phyloP scores from a whole-genome alignment of 2,113 vertebrate genomes.

The Xiphophorus couchianus region DNA sequence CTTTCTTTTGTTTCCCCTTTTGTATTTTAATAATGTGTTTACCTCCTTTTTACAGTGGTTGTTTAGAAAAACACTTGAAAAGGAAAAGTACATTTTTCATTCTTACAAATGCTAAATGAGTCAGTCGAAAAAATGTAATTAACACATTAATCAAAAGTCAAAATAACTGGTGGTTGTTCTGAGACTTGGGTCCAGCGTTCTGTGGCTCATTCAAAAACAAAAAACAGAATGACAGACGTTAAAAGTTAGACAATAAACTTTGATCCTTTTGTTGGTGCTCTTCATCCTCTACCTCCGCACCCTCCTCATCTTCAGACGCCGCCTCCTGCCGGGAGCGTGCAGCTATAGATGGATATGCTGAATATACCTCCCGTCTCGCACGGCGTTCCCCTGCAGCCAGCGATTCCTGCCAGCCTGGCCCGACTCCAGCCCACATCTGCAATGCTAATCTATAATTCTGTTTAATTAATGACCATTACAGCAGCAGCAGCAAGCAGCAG shows the following conservation, averaged over 20 bases:
- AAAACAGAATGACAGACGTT: background rate
- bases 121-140: background rate
- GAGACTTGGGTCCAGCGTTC: background rate
- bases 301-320: constrained; percentile 39
- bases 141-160: background rate
- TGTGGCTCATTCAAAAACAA: constrained; percentile 21
- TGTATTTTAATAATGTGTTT: background rate
- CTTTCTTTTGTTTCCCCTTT: background rate
- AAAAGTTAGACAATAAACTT: constrained; percentile 55
- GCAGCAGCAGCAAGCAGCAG: constrained; percentile 9
- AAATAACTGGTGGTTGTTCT: background rate
- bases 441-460: constrained; percentile 76
- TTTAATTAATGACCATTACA: constrained; percentile 72
- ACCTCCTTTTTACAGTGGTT: background rate
- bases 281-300: constrained; percentile 35
- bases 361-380: constrained; percentile 12
- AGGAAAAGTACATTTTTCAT: background rate
- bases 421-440: constrained; percentile 67
- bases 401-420: constrained; percentile 54
- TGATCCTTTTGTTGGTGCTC: constrained; percentile 51
- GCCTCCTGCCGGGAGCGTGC: constrained; percentile 16
- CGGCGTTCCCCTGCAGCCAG: background rate
- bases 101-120: background rate
- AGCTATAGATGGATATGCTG: constrained; percentile 40
- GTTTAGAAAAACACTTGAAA: background rate